Conservation (phyloP, 2,797 vertebrate genomes). For the Neosalanx taihuensis region DNA sequence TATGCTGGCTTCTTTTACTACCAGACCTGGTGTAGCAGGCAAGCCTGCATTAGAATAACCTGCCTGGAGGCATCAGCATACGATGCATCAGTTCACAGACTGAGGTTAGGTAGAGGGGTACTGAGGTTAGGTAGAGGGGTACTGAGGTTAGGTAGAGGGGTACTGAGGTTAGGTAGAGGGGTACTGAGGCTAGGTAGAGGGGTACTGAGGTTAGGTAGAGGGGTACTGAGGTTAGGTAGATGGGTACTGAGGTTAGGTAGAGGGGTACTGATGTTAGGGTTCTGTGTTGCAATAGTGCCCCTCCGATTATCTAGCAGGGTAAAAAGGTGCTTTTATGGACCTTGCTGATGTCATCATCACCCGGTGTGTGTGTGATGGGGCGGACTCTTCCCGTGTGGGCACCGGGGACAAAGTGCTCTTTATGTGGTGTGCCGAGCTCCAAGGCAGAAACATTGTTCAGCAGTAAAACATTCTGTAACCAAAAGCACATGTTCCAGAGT, state of each 20-base stretch:
- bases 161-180: too few relatives aligned
- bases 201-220: too few relatives aligned
- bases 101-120: too few relatives aligned
- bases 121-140: too few relatives aligned
- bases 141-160: too few relatives aligned
- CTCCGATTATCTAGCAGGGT: conserved; percentile 10
- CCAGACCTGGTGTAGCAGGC: conserved; percentile 20
- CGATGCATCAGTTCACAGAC: not conserved
- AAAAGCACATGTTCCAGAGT: conserved; percentile 79
- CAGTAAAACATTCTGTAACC: conserved; percentile 80
- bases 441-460: conserved; percentile 80
- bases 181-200: too few relatives aligned
- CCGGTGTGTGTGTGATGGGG: conserved; percentile 39
- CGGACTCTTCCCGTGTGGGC: conserved; percentile 70
- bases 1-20: conserved; percentile 19
- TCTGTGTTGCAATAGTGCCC: not conserved
- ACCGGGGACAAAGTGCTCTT: conserved; percentile 81
- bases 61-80: conserved; percentile 18
- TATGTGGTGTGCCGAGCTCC: conserved; percentile 74
- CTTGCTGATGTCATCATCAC: conserved; percentile 68
- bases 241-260: too few relatives aligned
- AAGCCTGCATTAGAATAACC: conserved; percentile 39
- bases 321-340: conserved; percentile 46
- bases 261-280: not conserved
- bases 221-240: too few relatives aligned